Conservation (phyloP, 2,797 vertebrate genomes). For the Lerista edwardsae region DNA sequence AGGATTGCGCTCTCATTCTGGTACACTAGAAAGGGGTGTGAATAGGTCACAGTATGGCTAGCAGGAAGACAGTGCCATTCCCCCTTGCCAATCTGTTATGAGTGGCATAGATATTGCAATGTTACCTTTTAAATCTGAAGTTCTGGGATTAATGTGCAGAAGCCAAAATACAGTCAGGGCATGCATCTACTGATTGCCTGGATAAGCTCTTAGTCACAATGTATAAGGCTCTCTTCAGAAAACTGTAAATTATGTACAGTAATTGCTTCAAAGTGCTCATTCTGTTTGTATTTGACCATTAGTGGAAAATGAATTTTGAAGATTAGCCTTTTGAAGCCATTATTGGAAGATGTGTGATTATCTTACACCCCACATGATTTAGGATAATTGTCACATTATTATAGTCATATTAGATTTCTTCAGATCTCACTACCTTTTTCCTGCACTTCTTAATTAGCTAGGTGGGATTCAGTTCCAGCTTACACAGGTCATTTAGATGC, state of each 20-base stretch:
- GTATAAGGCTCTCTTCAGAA: not conserved
- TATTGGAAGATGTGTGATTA: slow-evolving; percentile 7
- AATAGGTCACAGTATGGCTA: not conserved
- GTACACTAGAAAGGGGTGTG: no score
- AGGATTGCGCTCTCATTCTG: no score
- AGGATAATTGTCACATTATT: slow-evolving; percentile 34
- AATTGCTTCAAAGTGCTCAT: not conserved
- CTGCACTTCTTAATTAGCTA: slow-evolving; percentile 33
- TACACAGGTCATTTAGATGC: slow-evolving; percentile 39
- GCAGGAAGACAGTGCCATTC: not conserved
- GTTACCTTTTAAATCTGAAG: not conserved
- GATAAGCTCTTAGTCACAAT: not conserved
- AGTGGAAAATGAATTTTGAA: slow-evolving; percentile 1
- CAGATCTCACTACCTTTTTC: slow-evolving; percentile 29
- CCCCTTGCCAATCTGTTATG: no score
- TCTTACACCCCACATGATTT: not conserved
- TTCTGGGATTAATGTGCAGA: not conserved
- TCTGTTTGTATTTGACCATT: slow-evolving; percentile 6
- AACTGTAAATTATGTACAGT: slow-evolving; percentile 9
- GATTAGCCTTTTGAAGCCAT: not conserved
- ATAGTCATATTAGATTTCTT: slow-evolving; percentile 47
- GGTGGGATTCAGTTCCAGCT: slow-evolving; percentile 45
- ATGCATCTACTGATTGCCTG: not conserved
- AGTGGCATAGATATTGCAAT: not conserved
- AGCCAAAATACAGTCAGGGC: not conserved